Conservation (phyloP, 2,888 invertebrate species). For the Falcaria lacertinaria region DNA sequence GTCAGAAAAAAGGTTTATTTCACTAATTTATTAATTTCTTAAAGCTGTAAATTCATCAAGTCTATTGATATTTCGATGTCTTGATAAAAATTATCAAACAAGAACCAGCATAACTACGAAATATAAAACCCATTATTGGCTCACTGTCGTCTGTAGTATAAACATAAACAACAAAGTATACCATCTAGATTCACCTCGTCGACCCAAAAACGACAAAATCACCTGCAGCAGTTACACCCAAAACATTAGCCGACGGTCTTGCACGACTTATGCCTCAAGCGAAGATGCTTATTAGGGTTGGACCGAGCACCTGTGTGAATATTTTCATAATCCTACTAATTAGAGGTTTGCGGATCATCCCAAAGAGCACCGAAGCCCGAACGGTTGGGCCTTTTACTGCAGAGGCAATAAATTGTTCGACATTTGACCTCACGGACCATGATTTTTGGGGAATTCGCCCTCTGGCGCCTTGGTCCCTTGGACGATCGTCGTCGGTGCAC, state of each 20-base stretch:
- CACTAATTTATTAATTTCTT: too few species aligned
- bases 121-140: too few species aligned
- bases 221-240: constrained; percentile 69
- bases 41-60: too few species aligned
- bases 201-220: constrained; percentile 59
- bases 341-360: constrained; percentile 77
- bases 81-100: too few species aligned
- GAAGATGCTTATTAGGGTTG: constrained; percentile 74
- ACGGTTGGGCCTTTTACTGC: constrained; percentile 69
- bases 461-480: constrained; percentile 48
- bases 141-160: not conserved
- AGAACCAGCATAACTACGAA: too few species aligned
- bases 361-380: constrained; percentile 65
- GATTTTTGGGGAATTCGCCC: constrained; percentile 73
- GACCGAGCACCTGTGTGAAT: constrained; percentile 77
- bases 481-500: constrained; percentile 43
- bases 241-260: constrained; percentile 58
- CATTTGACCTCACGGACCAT: constrained; percentile 69
- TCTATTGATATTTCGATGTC: too few species aligned
- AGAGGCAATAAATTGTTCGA: constrained; percentile 78
- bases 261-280: constrained; percentile 74
- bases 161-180: constrained; percentile 27
- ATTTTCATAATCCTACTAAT: constrained; percentile 78
- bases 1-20: too few species aligned
- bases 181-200: constrained; percentile 54